Evolutionary conservation across 1,140 invertebrate genomes (phyloP), one percentile per base, ranked within the genome.

Genomic region (Mercenaria mercenaria): DNA sequence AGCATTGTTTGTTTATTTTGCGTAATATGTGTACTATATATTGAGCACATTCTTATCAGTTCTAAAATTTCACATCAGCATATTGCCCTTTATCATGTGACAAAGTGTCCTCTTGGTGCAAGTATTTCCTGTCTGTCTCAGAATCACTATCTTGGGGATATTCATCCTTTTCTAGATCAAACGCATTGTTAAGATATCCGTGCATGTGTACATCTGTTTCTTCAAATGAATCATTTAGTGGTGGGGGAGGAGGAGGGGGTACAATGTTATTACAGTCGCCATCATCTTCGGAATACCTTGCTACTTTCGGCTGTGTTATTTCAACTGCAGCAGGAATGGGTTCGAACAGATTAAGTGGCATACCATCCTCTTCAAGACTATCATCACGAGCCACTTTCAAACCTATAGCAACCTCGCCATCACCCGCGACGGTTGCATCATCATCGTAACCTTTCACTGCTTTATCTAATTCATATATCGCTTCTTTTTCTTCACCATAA

Each of bases 391-490:
- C 18, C 39, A 11, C 18, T 18, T 8, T 77, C 10, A 47, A 6
- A 47, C 13, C 8, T 1, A 77, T 1, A 29, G 47, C 43, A 6
- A 77, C 29, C 26, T 77, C 74, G 15, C 74, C 74, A 37, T 81
- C 52, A 41, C 79, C 79, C 15, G 11, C 37, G 0, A 59, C 61
- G 26, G 52, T 43, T 29, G 10, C 41, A 32, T 67, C 80, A 15
- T 64, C 80, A 64, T 82, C 80, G 41, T 26, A 67, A 11, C 37
- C 80, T 43, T 82, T 67, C 13, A 82, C 80, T 26, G 61, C 80
- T 29, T 82, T 82, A 67, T 82, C 56, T 18, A 82, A 32, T 26
- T 61, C 80, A 64, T 82, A 82, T 43, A 82, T 67, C 6, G 56
- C 80, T 67, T 47, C 34, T 4, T 64, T 67, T 67, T 82, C 80